Evolutionary conservation across 2,888 invertebrate genomes (phyloP), one percentile per base, ranked within the genome.

Genomic region (Synergus gifuensis): DNA sequence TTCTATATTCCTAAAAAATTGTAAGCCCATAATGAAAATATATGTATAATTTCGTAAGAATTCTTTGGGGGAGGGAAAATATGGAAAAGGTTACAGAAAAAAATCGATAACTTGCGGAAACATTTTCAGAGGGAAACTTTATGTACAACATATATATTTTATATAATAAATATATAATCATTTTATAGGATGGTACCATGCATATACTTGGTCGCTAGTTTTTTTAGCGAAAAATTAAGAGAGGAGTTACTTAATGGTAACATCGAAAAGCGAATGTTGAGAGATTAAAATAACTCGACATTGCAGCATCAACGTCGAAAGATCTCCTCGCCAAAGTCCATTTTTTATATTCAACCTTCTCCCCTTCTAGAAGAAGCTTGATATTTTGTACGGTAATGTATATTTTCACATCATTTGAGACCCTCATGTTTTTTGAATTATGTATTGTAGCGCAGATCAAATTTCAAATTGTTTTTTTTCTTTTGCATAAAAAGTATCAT

Each of bases 101-200:
- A 73, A 73, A 73, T 62, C 73, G 54, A 73, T 73, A 73, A 73
- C 73, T 73, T 73, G 76, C 58, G 49, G 44, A 76, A 66, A 54
- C 78, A 77, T 81, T 80, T 85, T 83, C 66, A 82, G 82, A 84
- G 81, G 83, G 82, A 81, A 85, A 84, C 83, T 87, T 86, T 87
- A 85, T 88, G 86, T 86, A 87, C 84, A 85, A 76, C 82, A 80
- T 82, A 86, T 81, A 85, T 86, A 85, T 86, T 83, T 77, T 82
- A 80, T 85, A 85, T 86, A 85, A 87, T 87, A 87, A 87, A 86
- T 87, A 87, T 87, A 86, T 85, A 86, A 83, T 84, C 82, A 85
- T 84, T 79, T 60, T 79, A 63, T 84, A 84, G 81, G 18, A 79
- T 80, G 82, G 79, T 81, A 80, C 66, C 82, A 84, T 84, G 82